Base-by-base conservation (phyloP, 2,113 vertebrate species). In the Enhydra lutris region DNA sequence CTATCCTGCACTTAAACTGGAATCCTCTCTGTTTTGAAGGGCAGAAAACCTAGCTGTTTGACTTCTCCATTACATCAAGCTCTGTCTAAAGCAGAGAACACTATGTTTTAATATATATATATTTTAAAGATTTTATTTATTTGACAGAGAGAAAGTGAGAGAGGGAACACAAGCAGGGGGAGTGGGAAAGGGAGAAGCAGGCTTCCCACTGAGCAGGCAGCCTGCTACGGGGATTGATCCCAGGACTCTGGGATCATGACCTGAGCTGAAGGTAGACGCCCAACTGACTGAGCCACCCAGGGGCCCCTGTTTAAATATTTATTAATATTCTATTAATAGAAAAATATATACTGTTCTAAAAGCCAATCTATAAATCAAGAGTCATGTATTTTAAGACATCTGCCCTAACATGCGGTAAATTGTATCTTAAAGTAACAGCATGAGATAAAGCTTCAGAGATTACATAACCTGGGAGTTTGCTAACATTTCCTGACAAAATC, bases 401-500 rank as follows among this genome's bases (percentile, higher is more conserved):
- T 80, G 69, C 52, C 50, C 34, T 61, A 94, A 95, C 91, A 7
- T 83, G 18, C 80, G 17, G 13, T 85, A 81, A 90, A 81, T 23
- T 65, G 7, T 59, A 89, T 45, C 45, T 95, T 95, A 91, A 96
- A 84, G 34, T n/a, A 90, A 81, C 24, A 85, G 59, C 29, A 90
- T 57, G 26, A 45, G 36, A 94, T 73, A 26, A 94, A 79, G 39
- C 12, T 84, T 90, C 63, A 84, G 42, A 93, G 55, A 59, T 92
- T 31, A 86, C 12, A n/a, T 50, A 96, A 73, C 50, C 21, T 78
- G 42, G 52, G n/a, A 7, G 29, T n/a, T 85, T 94, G 42, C 34
- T 81, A 93, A 23, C 84, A 97, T 78, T 94, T 91, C 45, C 52
- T 12, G 83, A 88, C 3, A 85, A 67, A 93, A 55, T n/a, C 94